Evolutionary conservation across 2,797 vertebrate species (phyloP).

Genomic region (Sebastes ruberrimus): DNA sequence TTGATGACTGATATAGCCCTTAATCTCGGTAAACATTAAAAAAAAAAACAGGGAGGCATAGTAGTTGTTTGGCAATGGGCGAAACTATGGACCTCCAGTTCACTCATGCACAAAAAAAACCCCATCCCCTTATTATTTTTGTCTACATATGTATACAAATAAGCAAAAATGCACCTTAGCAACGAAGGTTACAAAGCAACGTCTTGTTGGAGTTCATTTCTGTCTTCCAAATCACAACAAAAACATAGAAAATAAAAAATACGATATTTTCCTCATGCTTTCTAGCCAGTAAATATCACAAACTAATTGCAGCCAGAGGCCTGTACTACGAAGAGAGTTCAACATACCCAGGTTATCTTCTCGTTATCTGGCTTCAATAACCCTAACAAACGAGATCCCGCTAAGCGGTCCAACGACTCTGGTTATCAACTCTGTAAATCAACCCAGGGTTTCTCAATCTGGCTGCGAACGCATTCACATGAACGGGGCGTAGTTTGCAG

Average conservation of each 20-base stretch:
- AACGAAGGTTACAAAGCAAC: slow-evolving; percentile 23
- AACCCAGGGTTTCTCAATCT: too few relatives aligned
- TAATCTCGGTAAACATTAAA: slow-evolving; percentile 71
- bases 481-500: too few relatives aligned
- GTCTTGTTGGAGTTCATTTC: slow-evolving; percentile 17
- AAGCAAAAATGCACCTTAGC: slow-evolving; percentile 37
- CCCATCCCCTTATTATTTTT: not conserved
- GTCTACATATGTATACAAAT: slow-evolving; percentile 44
- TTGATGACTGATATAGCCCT: slow-evolving; percentile 75
- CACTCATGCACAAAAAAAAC: slow-evolving; percentile 37
- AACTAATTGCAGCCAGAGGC: slow-evolving; percentile 29
- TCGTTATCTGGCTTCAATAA: too few relatives aligned
- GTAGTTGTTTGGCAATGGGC: slow-evolving; percentile 52
- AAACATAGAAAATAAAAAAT: not conserved
- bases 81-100: slow-evolving; percentile 45
- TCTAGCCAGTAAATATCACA: slow-evolving; percentile 28
- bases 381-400: too few relatives aligned
- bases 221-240: slow-evolving; percentile 26
- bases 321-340: too few relatives aligned
- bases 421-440: too few relatives aligned
- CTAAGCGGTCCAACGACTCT: too few relatives aligned
- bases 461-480: too few relatives aligned
- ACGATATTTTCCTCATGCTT: slow-evolving; percentile 30
- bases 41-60: slow-evolving; percentile 50
- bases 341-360: too few relatives aligned